A percentile compares a stretch with the other conserved stretches of the same genome.
phyloP scores from a whole-genome alignment of 1,140 invertebrate genomes.

The Aphaenogaster floridana region DNA sequence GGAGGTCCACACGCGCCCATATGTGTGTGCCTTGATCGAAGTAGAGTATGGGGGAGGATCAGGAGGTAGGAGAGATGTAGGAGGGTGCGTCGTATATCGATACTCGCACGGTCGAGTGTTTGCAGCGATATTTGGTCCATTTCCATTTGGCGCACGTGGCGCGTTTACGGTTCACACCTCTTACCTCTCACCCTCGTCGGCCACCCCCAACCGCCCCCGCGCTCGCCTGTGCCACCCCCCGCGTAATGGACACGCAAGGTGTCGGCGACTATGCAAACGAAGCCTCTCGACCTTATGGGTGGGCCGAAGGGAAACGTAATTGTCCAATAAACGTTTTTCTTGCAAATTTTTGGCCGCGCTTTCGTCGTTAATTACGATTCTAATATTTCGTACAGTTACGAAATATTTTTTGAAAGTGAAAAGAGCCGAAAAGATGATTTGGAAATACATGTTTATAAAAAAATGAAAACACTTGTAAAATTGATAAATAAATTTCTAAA shows the following conservation, averaged over 20 bases:
- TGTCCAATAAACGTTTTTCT: slow-evolving; percentile 57
- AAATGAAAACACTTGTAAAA: neutral
- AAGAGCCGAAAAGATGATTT: neutral
- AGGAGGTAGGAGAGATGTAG: slow-evolving; percentile 78
- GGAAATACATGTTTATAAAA: neutral
- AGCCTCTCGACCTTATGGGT: slow-evolving; percentile 73
- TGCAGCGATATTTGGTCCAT: slow-evolving; percentile 86
- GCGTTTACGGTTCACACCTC: slow-evolving; percentile 83
- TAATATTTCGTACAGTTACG: slow-evolving; percentile 9
- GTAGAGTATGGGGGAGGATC: slow-evolving; percentile 61
- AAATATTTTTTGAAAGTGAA: neutral
- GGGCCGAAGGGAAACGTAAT: slow-evolving; percentile 60
- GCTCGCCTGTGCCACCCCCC: slow-evolving; percentile 56
- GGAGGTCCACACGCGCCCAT: slow-evolving; percentile 56
- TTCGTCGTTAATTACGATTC: slow-evolving; percentile 23
- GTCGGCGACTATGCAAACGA: slow-evolving; percentile 82
- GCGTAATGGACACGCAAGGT: slow-evolving; percentile 83
- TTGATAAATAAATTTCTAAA: neutral
- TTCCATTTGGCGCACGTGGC: slow-evolving; percentile 87
- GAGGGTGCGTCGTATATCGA: slow-evolving; percentile 84
- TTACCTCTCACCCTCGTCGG: slow-evolving; percentile 67
- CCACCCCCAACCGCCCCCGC: slow-evolving; percentile 45
- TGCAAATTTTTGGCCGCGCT: slow-evolving; percentile 50
- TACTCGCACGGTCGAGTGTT: slow-evolving; percentile 84
- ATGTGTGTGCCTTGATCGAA: slow-evolving; percentile 69